phyloP scores from a whole-genome alignment of 2,113 vertebrate genomes.

The Bubalus kerabau region DNA sequence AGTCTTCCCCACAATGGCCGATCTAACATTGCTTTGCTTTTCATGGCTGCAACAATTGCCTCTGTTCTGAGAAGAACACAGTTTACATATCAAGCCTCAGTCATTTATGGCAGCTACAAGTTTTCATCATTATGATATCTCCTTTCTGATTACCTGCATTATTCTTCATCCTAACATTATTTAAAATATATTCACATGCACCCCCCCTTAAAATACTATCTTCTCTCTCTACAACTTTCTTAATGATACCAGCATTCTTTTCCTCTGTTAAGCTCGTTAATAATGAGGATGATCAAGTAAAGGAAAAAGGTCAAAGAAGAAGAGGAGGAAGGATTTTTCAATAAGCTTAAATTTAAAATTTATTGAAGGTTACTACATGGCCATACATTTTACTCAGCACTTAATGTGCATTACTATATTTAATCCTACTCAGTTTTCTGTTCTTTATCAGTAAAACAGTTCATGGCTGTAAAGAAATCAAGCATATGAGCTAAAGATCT shows the following conservation, averaged over 20 bases:
- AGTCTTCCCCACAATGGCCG: too few relatives aligned
- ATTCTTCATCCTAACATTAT: neutral
- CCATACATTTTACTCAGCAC: neutral
- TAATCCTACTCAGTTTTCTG: neutral
- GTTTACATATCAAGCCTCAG: neutral
- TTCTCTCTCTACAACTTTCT: neutral
- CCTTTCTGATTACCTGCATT: neutral
- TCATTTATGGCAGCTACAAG: neutral
- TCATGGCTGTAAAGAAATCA: neutral
- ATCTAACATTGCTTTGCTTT: neutral
- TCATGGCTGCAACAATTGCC: accelerated
- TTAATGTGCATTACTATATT: neutral
- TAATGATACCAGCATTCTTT: neutral
- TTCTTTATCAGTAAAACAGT: neutral
- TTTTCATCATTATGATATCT: neutral
- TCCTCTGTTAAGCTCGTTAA: neutral
- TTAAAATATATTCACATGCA: neutral
- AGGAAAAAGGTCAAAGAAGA: neutral
- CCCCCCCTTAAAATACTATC: neutral
- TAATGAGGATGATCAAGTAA: neutral
- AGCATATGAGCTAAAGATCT: neutral
- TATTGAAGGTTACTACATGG: neutral
- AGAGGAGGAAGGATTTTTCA: neutral
- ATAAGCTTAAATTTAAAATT: neutral
- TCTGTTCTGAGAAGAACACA: neutral